Evolutionary conservation across 2,888 invertebrate species (phyloP).

Genomic region (Embidobia sp.): DNA sequence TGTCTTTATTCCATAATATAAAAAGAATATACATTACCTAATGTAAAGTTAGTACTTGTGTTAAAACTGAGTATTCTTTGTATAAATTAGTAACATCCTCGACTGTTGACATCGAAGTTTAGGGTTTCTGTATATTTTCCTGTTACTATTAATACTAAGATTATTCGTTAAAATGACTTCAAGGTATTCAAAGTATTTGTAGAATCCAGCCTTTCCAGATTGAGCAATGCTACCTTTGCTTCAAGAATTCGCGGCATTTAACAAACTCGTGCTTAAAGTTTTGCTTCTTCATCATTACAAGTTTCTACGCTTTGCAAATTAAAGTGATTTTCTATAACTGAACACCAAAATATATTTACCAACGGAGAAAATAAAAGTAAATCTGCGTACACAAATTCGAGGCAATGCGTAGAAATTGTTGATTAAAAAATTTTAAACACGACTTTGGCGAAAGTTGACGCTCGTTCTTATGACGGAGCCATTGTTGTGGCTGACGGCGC

Average conservation of each 20-base stretch:
- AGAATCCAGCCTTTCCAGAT: constrained; percentile 27
- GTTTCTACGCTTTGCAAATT: constrained; percentile 7
- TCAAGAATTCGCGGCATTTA: constrained; percentile 14
- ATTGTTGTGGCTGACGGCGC: constrained; percentile 2
- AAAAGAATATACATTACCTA: not conserved
- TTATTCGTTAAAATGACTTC: constrained; percentile 9
- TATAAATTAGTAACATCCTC: constrained; percentile 4
- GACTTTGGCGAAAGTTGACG: constrained; percentile 3
- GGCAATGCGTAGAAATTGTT: constrained; percentile 1
- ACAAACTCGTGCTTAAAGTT: constrained; percentile 14
- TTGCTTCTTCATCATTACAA: not conserved
- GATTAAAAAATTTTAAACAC: not conserved
- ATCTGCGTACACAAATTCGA: no score
- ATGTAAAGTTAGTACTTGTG: not conserved
- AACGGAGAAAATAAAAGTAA: not conserved
- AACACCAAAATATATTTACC: no score
- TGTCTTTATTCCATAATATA: not conserved
- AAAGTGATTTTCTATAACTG: not conserved
- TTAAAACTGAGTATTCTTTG: constrained; percentile 38
- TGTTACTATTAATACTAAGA: constrained; percentile 35
- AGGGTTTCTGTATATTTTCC: constrained; percentile 6
- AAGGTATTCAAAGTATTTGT: constrained; percentile 11
- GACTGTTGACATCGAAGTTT: constrained; percentile 12
- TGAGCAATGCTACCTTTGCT: constrained; percentile 26
- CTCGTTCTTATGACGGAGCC: not conserved